These are phyloP conservation scores for Cavia aperea DNA, from an alignment of 2,113 vertebrate genomes.

Conservation along the genomic window DNA sequence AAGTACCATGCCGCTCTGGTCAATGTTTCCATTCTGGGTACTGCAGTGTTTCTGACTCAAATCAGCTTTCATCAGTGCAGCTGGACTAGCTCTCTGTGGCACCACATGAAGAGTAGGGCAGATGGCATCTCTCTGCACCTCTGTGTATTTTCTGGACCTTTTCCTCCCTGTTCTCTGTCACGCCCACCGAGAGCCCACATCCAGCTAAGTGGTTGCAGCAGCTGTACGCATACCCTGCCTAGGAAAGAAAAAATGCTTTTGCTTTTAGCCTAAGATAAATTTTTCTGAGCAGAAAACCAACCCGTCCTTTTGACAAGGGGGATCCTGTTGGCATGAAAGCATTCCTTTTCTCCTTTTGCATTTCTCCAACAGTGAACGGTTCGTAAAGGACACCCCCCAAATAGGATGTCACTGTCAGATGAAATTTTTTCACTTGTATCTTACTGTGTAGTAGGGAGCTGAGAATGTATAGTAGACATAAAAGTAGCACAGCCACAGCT, in stretches of 20 bases:
- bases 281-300: slow-evolving; percentile 10
- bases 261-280: neutral
- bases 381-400: neutral
- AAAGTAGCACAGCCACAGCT: neutral
- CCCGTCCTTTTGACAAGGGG: neutral
- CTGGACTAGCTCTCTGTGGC: too few relatives aligned
- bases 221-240: neutral
- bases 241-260: neutral
- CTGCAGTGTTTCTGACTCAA: neutral
- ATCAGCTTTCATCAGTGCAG: neutral
- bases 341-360: neutral
- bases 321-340: neutral
- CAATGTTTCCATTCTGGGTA: neutral
- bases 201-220: neutral
- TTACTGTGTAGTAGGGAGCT: neutral
- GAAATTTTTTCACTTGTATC: neutral
- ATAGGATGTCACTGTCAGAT: neutral
- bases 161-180: neutral
- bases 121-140: neutral
- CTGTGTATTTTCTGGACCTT: neutral
- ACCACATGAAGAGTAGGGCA: neutral
- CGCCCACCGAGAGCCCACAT: neutral
- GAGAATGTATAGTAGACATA: neutral
- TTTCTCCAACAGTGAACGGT: neutral
- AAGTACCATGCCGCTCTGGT: neutral